phyloP scores from a whole-genome alignment of 2,888 invertebrate species.

The Noctua janthe region DNA sequence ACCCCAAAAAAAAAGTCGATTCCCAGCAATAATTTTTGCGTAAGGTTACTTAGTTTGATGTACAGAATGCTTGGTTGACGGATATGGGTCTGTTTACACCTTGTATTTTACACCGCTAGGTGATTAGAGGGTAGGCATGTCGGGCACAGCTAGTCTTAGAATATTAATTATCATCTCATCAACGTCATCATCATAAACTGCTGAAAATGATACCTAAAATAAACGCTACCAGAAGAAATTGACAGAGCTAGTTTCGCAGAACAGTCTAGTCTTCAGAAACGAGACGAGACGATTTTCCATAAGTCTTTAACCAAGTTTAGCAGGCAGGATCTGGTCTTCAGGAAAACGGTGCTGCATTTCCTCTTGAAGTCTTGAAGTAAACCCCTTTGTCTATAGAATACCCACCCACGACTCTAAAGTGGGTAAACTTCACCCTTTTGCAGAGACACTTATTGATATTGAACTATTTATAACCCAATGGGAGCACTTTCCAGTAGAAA shows the following conservation, averaged over 20 bases:
- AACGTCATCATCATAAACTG: too few species aligned
- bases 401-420: neutral
- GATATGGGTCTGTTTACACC: too few species aligned
- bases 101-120: too few species aligned
- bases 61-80: too few species aligned
- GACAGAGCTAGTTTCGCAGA: neutral
- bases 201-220: neutral
- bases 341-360: neutral
- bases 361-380: neutral
- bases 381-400: neutral
- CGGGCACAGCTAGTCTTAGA: too few species aligned
- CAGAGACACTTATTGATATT: conserved; percentile 1
- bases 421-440: neutral
- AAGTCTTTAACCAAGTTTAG: neutral
- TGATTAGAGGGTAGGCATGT: too few species aligned
- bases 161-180: too few species aligned
- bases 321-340: neutral
- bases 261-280: neutral
- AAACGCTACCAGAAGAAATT: neutral
- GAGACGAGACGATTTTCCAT: too few species aligned
- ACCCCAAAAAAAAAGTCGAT: too few species aligned
- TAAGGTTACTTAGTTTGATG: too few species aligned
- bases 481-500: neutral
- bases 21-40: too few species aligned
- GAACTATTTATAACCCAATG: conserved; percentile 5